Evolutionary conservation across 2,888 invertebrate genomes (phyloP).

Genomic region (Platynereis dumerilii): DNA sequence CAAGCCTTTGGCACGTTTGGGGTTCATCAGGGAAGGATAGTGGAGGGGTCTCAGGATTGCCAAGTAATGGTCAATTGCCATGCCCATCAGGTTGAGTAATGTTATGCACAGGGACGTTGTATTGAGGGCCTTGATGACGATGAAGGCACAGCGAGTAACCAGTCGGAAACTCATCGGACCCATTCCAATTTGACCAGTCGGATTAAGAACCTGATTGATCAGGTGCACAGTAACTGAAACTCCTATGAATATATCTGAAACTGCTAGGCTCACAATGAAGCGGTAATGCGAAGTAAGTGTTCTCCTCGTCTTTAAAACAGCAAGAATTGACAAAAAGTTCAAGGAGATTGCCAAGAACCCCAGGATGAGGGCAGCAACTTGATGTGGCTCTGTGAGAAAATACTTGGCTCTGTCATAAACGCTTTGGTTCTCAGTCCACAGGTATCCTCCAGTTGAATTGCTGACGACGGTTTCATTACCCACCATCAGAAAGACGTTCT

Average conservation of each 20-base stretch:
- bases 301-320: constrained; percentile 42
- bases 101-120: constrained; percentile 45
- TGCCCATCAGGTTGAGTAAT: constrained; percentile 37
- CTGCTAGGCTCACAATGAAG: constrained; percentile 48
- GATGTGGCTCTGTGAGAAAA: not conserved
- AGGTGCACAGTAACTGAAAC: constrained; percentile 44
- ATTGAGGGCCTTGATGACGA: constrained; percentile 44
- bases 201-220: constrained; percentile 43
- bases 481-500: no score
- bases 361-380: constrained; percentile 27
- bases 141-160: constrained; percentile 41
- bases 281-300: constrained; percentile 46
- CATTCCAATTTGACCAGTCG: constrained; percentile 8
- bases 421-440: no score
- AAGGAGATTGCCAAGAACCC: constrained; percentile 41
- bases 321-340: constrained; percentile 47
- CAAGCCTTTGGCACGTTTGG: constrained; percentile 20
- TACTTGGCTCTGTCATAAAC: not conserved
- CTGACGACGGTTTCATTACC: no score
- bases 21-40: constrained; percentile 32
- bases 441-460: no score
- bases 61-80: constrained; percentile 39
- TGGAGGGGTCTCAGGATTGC: constrained; percentile 37
- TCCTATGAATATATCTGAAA: constrained; percentile 48
- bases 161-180: constrained; percentile 35